Percentiles rank a stretch among this genome's conserved stretches.
phyloP scores from a whole-genome alignment of 2,888 invertebrate species.

The Axea sp. region DNA sequence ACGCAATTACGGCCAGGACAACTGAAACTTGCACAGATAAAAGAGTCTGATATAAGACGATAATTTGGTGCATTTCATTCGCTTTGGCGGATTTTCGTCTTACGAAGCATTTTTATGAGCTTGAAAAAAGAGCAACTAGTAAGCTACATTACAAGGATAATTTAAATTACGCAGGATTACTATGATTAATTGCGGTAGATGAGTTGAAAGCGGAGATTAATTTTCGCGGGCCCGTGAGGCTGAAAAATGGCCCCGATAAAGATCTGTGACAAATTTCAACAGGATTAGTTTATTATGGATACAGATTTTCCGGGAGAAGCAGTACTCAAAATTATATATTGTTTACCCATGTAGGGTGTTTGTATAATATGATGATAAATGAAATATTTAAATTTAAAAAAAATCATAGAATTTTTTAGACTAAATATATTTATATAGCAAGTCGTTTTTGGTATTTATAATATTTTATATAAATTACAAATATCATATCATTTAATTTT shows the following conservation, averaged over 20 bases:
- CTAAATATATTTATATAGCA: no score
- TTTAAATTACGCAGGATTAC: slow-evolving; percentile 48
- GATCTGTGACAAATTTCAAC: slow-evolving; percentile 18
- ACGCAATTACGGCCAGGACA: slow-evolving; percentile 10
- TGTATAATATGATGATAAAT: no score
- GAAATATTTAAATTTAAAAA: no score
- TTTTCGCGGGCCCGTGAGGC: slow-evolving; percentile 6
- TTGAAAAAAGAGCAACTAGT: slow-evolving; percentile 35
- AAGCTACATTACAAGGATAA: slow-evolving; percentile 47
- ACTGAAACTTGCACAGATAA: slow-evolving; percentile 10
- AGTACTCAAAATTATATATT: no score
- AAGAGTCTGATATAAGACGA: not conserved
- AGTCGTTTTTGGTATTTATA: no score
- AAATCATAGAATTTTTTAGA: no score
- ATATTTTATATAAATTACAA: no score
- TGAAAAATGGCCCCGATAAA: slow-evolving; percentile 32
- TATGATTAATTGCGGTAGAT: slow-evolving; percentile 46
- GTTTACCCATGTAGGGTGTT: no score
- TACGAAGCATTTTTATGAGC: slow-evolving; percentile 34
- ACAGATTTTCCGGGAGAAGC: no score
- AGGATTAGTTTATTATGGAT: slow-evolving; percentile 22
- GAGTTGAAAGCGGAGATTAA: slow-evolving; percentile 46
- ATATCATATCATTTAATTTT: no score
- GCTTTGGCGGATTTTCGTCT: slow-evolving; percentile 17
- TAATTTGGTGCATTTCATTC: slow-evolving; percentile 38